Evolutionary conservation across 2,888 invertebrate genomes (phyloP).

Genomic region (Orchesellides sinensis): DNA sequence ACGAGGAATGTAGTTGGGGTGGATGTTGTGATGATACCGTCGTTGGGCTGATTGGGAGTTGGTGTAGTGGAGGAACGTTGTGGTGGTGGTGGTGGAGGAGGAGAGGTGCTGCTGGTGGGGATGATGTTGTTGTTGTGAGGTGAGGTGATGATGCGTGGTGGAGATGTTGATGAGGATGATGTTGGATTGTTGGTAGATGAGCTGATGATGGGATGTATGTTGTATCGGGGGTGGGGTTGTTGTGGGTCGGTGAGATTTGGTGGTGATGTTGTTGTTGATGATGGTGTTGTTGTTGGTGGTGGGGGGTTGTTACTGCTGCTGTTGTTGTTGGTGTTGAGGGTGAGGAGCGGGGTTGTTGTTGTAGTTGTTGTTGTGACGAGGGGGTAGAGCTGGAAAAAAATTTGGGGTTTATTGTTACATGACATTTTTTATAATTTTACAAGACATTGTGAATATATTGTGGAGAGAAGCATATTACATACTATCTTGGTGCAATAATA

Average conservation of each 20-base stretch:
- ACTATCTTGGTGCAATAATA: neutral
- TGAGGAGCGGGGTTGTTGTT: neutral
- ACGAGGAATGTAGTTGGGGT: constrained; percentile 76
- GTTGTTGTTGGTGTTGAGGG: constrained; percentile 76
- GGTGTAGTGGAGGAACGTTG: constrained; percentile 74
- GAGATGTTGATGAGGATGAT: constrained; percentile 39
- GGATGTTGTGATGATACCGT: constrained; percentile 37
- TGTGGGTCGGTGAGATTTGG: neutral
- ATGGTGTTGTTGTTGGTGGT: constrained; percentile 42
- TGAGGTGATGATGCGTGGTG: neutral
- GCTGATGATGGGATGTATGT: constrained; percentile 71
- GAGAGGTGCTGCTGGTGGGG: constrained; percentile 68
- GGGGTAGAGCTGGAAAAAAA: constrained; percentile 75
- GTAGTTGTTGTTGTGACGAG: constrained; percentile 75
- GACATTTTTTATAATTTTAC: constrained; percentile 34
- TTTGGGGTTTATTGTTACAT: neutral
- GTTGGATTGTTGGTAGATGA: constrained; percentile 66
- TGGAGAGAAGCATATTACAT: neutral
- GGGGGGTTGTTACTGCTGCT: constrained; percentile 1
- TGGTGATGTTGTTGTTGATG: constrained; percentile 11
- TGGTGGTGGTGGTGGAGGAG: constrained; percentile 69
- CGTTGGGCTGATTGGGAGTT: constrained; percentile 74
- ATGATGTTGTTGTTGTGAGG: neutral
- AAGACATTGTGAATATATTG: constrained; percentile 63
- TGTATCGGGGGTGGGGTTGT: constrained; percentile 62